These are phyloP conservation scores for Athalia rosae DNA, from an alignment of 2,888 invertebrate genomes.

Conservation along the genomic window DNA sequence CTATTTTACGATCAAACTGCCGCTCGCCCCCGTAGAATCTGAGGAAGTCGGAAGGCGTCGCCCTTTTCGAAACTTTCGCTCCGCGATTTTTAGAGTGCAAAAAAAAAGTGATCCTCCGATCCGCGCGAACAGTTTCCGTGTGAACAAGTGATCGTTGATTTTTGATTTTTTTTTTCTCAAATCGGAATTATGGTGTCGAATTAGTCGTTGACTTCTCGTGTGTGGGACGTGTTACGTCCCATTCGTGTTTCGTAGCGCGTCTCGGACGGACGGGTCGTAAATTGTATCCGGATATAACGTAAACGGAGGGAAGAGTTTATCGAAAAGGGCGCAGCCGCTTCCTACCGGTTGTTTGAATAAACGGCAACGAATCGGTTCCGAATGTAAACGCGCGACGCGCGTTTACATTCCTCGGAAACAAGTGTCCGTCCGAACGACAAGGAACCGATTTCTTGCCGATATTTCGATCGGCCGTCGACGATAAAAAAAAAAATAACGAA, in stretches of 20 bases:
- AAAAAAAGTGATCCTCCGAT: background rate
- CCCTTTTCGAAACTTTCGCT: slow-evolving; percentile 10
- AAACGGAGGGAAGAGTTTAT: background rate
- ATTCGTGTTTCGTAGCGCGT: too few species aligned
- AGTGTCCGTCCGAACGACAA: too few species aligned
- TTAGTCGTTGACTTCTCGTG: background rate
- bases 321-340: slow-evolving; percentile 5
- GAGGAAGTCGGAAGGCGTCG: background rate
- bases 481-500: too few species aligned
- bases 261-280: background rate
- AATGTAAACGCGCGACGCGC: background rate
- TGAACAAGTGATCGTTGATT: background rate
- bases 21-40: too few species aligned
- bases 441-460: too few species aligned
- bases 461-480: too few species aligned
- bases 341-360: background rate
- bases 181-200: background rate
- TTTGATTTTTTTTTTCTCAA: background rate
- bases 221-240: background rate
- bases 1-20: slow-evolving; percentile 17
- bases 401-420: background rate
- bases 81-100: background rate
- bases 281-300: slow-evolving; percentile 2
- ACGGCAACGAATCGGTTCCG: slow-evolving; percentile 3
- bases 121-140: background rate